phyloP scores from a whole-genome alignment of 2,797 vertebrate species.

The Enteromius unitaeniatus region DNA sequence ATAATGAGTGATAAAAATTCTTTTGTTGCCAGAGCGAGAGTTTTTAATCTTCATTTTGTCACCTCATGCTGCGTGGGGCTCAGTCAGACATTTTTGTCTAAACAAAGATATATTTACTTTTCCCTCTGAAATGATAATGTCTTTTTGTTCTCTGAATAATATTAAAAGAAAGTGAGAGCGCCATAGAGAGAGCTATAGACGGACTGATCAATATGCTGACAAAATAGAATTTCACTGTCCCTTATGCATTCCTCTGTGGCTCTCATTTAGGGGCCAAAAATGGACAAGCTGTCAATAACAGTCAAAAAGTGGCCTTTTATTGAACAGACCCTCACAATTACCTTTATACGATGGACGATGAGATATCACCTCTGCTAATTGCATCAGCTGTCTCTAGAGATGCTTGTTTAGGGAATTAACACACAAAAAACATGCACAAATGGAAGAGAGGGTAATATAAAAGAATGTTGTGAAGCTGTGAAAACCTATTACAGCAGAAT shows the following conservation, averaged over 20 bases:
- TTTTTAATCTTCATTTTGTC: slow-evolving; percentile 32
- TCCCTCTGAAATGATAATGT: slow-evolving; percentile 41
- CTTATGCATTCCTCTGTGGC: slow-evolving; percentile 7
- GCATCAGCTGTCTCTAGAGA: slow-evolving; percentile 32
- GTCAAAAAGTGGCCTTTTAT: slow-evolving; percentile 44
- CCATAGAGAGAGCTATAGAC: neutral
- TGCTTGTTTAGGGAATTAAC: slow-evolving; percentile 12
- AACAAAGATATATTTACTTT: slow-evolving; percentile 25
- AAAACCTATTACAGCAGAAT: slow-evolving; percentile 36
- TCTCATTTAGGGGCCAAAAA: slow-evolving; percentile 31
- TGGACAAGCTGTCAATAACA: slow-evolving; percentile 45
- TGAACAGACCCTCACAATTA: slow-evolving; percentile 42
- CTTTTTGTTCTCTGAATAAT: slow-evolving; percentile 43
- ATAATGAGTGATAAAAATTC: slow-evolving; percentile 28
- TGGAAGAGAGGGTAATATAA: slow-evolving; percentile 13
- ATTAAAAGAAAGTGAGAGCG: neutral
- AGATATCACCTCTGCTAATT: slow-evolving; percentile 32
- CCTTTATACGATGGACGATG: slow-evolving; percentile 53
- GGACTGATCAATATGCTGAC: slow-evolving; percentile 50
- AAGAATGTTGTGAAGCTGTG: neutral
- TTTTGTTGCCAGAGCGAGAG: neutral
- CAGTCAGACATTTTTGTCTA: neutral
- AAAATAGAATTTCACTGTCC: slow-evolving; percentile 42
- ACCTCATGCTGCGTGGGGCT: neutral
- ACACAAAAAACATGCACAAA: neutral